A percentile compares a stretch with the other conserved stretches of the same genome.
Evolutionary conservation across 2,113 vertebrate species (phyloP).

Genomic region (Noctilio leporinus): DNA sequence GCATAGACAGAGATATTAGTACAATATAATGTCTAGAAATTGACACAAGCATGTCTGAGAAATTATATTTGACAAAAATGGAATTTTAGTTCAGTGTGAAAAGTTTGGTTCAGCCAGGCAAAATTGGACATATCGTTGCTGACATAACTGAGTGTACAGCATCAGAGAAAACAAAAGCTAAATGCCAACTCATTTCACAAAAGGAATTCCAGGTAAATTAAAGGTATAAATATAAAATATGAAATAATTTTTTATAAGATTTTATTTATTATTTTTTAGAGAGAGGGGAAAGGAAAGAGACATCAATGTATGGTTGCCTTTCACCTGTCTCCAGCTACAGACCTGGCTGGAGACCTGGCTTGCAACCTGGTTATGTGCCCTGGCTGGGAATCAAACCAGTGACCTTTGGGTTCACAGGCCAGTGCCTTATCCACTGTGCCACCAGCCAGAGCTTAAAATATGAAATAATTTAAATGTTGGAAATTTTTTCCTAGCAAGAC

Average conservation of each 20-base stretch:
- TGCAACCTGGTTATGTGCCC: too few relatives aligned
- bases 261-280: too few relatives aligned
- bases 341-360: too few relatives aligned
- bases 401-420: too few relatives aligned
- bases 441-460: too few relatives aligned
- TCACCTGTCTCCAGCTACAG: too few relatives aligned
- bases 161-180: neutral
- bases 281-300: too few relatives aligned
- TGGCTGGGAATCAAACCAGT: too few relatives aligned
- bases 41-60: neutral
- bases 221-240: neutral
- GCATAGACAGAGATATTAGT: neutral
- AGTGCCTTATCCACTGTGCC: too few relatives aligned
- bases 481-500: neutral
- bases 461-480: neutral
- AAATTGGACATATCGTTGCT: neutral
- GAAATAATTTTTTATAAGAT: conserved; percentile 32
- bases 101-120: neutral
- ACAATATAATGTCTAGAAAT: neutral
- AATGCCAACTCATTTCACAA: neutral
- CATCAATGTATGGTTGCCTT: too few relatives aligned
- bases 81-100: neutral
- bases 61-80: conserved; percentile 10
- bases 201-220: neutral
- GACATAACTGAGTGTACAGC: neutral